These are phyloP conservation scores for Vombatus ursinus DNA, from an alignment of 2,113 vertebrate genomes.

Conservation along the genomic window DNA sequence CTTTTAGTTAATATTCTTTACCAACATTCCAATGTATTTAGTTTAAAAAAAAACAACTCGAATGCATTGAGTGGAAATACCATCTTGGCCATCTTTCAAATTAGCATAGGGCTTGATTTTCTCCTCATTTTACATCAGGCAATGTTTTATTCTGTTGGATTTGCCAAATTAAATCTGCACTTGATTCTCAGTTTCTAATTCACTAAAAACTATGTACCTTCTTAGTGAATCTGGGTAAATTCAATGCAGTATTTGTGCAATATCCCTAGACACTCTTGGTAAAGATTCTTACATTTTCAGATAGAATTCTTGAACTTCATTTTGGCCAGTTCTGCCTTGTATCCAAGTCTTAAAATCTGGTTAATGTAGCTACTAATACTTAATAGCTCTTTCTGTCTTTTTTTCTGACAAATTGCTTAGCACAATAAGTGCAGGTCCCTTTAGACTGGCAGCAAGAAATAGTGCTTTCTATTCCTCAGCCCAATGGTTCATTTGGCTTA, in stretches of 20 bases:
- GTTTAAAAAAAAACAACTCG: not conserved
- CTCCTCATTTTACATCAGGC: conserved; percentile 45
- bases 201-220: conserved; percentile 37
- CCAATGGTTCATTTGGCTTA: conserved; percentile 37
- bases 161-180: not conserved
- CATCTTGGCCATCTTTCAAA: not conserved
- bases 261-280: conserved; percentile 33
- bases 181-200: conserved; percentile 43
- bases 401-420: conserved; percentile 70
- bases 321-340: conserved; percentile 36
- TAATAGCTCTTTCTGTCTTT: conserved; percentile 60
- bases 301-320: conserved; percentile 55
- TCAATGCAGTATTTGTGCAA: conserved; percentile 22
- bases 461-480: conserved; percentile 63
- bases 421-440: conserved; percentile 57
- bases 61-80: not conserved
- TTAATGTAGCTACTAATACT: conserved; percentile 67
- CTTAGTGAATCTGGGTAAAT: conserved; percentile 3
- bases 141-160: conserved; percentile 7
- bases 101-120: conserved; percentile 23
- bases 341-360: conserved; percentile 59
- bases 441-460: conserved; percentile 65
- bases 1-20: not conserved
- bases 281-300: conserved; percentile 40
- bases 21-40: not conserved